A percentile compares a stretch with the other conserved stretches of the same genome.
phyloP scores from a whole-genome alignment of 2,797 vertebrate species.

The Cryptoblepharus egeriae region DNA sequence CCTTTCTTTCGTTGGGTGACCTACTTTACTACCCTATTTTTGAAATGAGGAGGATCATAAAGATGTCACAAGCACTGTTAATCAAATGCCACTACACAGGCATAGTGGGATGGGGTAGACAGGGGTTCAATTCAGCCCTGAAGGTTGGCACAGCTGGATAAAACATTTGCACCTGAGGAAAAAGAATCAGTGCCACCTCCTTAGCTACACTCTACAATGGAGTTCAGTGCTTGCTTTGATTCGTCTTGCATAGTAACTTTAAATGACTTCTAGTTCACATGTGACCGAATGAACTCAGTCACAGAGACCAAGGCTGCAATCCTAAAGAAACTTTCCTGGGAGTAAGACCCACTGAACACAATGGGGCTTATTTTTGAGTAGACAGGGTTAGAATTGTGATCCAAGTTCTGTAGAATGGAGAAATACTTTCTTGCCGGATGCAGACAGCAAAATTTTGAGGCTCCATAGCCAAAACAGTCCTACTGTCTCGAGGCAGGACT shows the following conservation, averaged over 20 bases:
- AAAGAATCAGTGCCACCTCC: neutral
- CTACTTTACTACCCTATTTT: slow-evolving; percentile 55
- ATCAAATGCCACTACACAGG: slow-evolving; percentile 49
- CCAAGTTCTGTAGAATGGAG: too few species aligned
- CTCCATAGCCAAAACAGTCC: too few species aligned
- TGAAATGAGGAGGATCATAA: slow-evolving; percentile 42
- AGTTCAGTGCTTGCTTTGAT: rapidly evolving
- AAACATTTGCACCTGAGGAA: neutral
- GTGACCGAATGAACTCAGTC: too few species aligned
- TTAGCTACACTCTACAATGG: neutral
- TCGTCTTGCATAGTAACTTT: too few species aligned
- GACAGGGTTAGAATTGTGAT: too few species aligned
- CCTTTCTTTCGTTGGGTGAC: slow-evolving; percentile 53
- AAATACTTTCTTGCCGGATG: too few species aligned
- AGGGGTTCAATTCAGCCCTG: neutral
- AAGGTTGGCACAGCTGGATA: neutral
- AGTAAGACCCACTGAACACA: too few species aligned
- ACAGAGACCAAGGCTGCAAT: neutral
- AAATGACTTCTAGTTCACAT: too few species aligned
- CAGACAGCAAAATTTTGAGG: too few species aligned
- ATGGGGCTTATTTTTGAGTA: too few species aligned
- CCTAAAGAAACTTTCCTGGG: too few species aligned
- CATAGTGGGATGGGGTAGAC: slow-evolving; percentile 29
- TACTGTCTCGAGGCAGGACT: too few species aligned
- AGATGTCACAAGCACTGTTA: neutral